Conservation (phyloP, 2,113 vertebrate genomes). For the Aldabrachelys gigantea region DNA sequence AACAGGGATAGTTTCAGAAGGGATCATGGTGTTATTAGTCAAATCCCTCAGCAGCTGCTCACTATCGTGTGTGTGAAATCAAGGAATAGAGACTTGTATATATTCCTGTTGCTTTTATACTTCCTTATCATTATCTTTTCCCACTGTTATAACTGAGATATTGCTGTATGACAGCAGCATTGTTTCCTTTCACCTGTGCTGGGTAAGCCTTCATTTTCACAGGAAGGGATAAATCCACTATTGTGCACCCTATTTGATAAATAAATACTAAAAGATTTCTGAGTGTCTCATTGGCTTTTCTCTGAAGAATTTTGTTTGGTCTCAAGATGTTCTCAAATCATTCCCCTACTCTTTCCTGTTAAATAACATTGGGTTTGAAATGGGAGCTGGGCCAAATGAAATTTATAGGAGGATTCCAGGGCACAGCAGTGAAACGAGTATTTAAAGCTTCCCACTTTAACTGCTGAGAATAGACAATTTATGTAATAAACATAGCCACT, state of each 20-base stretch:
- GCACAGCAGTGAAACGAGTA: background rate
- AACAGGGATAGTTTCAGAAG: background rate
- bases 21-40: background rate
- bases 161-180: background rate
- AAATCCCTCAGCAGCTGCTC: background rate
- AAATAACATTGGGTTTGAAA: background rate
- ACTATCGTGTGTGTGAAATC: background rate
- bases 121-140: background rate
- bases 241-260: background rate
- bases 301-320: background rate
- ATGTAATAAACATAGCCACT: background rate
- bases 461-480: background rate
- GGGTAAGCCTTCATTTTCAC: background rate
- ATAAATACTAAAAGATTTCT: background rate
- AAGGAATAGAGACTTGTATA: background rate
- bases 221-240: background rate
- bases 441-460: background rate
- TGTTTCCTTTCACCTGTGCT: background rate
- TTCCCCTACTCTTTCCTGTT: rapidly evolving
- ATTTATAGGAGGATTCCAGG: background rate
- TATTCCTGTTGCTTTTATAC: background rate
- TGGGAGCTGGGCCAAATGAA: background rate
- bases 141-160: background rate
- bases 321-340: background rate
- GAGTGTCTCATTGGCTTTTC: rapidly evolving